Conservation (phyloP, 2,797 vertebrate genomes). For the Tinamus major region DNA sequence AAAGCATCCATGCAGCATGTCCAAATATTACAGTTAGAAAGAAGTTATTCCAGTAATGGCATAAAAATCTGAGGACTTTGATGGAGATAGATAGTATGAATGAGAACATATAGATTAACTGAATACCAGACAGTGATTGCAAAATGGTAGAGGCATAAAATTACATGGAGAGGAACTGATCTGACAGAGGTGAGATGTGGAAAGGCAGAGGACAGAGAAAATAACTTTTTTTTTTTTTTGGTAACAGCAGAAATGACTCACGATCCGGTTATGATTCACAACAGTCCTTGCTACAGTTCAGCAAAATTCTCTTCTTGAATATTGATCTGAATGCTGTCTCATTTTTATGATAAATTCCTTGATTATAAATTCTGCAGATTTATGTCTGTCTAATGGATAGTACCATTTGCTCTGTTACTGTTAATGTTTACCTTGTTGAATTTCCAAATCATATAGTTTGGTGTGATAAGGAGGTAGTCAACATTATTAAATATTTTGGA, state of each 20-base stretch:
- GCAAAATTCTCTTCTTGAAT: background rate
- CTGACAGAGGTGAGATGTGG: background rate
- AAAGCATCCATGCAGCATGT: fast-evolving
- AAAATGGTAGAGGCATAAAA: background rate
- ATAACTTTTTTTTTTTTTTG: background rate
- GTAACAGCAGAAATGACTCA: background rate
- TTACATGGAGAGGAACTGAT: background rate
- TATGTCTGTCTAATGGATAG: background rate
- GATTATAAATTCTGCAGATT: background rate
- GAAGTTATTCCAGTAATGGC: background rate
- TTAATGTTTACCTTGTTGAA: background rate
- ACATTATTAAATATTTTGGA: background rate
- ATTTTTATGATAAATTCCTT: background rate
- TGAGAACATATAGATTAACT: background rate
- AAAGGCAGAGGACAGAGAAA: background rate
- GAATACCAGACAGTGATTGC: background rate
- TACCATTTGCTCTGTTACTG: background rate
- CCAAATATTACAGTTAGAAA: background rate
- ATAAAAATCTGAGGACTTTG: background rate
- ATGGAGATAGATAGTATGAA: background rate
- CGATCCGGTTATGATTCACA: background rate
- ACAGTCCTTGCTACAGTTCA: background rate
- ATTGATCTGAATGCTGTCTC: background rate
- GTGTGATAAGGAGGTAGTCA: background rate
- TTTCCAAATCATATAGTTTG: background rate